Base-by-base conservation (phyloP, 2,113 vertebrate genomes). In the Seriola rivoliana region DNA sequence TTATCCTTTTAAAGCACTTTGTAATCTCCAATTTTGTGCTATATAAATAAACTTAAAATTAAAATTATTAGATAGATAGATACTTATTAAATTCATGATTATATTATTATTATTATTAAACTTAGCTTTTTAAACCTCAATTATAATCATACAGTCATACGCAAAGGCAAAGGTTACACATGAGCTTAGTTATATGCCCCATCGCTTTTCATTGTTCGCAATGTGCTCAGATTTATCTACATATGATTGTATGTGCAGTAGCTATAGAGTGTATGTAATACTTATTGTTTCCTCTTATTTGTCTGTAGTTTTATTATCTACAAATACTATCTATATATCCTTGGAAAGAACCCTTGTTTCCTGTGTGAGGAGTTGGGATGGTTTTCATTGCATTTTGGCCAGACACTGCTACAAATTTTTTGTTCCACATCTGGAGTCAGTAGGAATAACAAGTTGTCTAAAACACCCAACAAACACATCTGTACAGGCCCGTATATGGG, bases 351-450 rank as follows among this genome's bases (percentile, higher is more conserved):
- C 6, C 1, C 0, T 13, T 32, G 29, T 16, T 36, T 23, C 14
- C 42, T 75, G 14, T 23, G 16, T 21, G 23, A 19, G 63, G 52
- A 42, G 4, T 7, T 57, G 40, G 29, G 36, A 62, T 60, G 50
- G 38, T 65, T 72, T 80, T 46, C 4, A n/a, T 76, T 76, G 44
- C 44, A 16, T 76, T 48, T 79, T 81, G 23, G 73, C 82, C 38
- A 55, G 73, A 62, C 34, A 9, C 40, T 60, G 42, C 21, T 52
- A 8, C 29, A 67, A 77, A 87, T 64, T 66, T 57, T 64, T 75
- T 12, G 32, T n/a, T 54, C 54, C 71, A 42, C 74, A 81, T 89
- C 78, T 89, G 85, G 82, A 89, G 60, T 23, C 32, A 54, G 23
- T 75, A 82, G 14, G 46, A 75, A 68, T 59, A 58, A 38, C 77